Evolutionary conservation across 2,797 vertebrate genomes (phyloP), one percentile per base, ranked within the genome.

Genomic region (Ctenosaura bakeri): DNA sequence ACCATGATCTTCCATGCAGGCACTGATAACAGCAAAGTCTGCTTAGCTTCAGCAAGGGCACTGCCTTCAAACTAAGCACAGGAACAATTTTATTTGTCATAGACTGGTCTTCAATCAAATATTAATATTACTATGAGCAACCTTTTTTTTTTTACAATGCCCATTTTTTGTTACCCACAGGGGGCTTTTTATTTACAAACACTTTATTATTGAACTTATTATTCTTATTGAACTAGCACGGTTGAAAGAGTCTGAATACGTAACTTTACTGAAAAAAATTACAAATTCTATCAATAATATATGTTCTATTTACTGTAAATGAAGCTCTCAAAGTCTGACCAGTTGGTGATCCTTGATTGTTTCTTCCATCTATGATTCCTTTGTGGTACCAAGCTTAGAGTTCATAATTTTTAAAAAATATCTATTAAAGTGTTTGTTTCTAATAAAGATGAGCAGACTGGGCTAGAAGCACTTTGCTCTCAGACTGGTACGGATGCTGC

Each of bases 281-380:
- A 29, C 8, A 50, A 50, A 64, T 22, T 66, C 38, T 16, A 7
- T 66, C 59, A 32, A 32, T 29, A 42, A 59, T 46, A 20, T 26
- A 20, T 52, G 24, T 78, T 66, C 22, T 88, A 56, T 14, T 82
- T 81, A 38, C 24, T 88, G 38, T 69, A 42, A 26, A 74, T 13
- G 35, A 74, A 73, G 24, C 79, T 74, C 54, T 7, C 64, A 71
- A 42, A 59, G 80, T 83, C 74, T 46, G 18, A 10, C 18, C 52
- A 50, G 26, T 71, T n/a, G 16, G 56, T 46, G 74, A 42, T 59
- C 29, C 32, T 69, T 6, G 95, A 92, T 95, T 94, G 91, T 95
- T 95, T 94, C 90, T 96, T 97, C 96, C 95, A 95, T 96, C 96
- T 95, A 95, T 94, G 94, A 96, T 91, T 81, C 90, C 95, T 97